These are phyloP conservation scores for Deroplatys truncata DNA, from an alignment of 2,888 invertebrate genomes.

Conservation along the genomic window DNA sequence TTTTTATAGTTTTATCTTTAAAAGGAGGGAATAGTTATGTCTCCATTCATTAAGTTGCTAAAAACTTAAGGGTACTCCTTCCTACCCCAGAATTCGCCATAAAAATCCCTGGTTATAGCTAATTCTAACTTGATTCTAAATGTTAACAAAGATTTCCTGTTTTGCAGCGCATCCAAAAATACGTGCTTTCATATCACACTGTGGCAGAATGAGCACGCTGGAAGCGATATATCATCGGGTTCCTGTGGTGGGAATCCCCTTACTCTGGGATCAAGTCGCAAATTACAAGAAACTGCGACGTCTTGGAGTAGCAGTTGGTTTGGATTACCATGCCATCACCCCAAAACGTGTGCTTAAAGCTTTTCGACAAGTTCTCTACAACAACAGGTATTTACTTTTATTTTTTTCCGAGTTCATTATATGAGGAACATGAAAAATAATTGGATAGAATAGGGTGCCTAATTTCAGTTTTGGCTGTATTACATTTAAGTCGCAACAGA, in stretches of 20 bases:
- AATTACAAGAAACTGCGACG: background rate
- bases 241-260: background rate
- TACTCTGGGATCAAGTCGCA: background rate
- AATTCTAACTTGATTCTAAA: too few species aligned
- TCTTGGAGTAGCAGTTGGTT: background rate
- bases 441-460: too few species aligned
- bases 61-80: too few species aligned
- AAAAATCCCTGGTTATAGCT: too few species aligned
- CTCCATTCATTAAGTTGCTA: too few species aligned
- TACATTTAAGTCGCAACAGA: too few species aligned
- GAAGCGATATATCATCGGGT: background rate
- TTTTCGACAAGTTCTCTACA: background rate
- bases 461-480: too few species aligned
- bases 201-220: slow-evolving; percentile 44
- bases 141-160: background rate
- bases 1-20: too few species aligned
- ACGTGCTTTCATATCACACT: slow-evolving; percentile 39
- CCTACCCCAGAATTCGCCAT: too few species aligned
- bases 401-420: too few species aligned
- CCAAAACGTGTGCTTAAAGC: background rate
- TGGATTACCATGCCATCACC: background rate
- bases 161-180: background rate
- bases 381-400: background rate
- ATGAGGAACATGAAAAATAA: too few species aligned
- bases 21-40: too few species aligned